A percentile compares a stretch with the other conserved stretches of the same genome.
phyloP scores from a whole-genome alignment of 2,888 invertebrate species.

The Adelognathus sp. region DNA sequence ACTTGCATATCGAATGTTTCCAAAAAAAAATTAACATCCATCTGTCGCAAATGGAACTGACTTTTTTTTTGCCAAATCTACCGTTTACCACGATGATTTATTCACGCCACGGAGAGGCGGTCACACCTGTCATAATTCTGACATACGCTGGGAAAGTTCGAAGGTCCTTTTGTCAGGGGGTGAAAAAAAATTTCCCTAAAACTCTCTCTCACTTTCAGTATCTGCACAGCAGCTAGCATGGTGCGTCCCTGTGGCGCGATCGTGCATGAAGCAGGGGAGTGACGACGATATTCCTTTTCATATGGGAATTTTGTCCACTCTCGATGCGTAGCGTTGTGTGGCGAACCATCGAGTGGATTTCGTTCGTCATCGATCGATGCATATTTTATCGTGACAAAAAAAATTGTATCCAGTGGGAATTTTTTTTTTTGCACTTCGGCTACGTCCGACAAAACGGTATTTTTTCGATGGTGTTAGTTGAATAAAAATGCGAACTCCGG shows the following conservation, averaged over 20 bases:
- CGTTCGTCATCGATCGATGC: neutral
- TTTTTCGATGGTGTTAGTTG: too few relatives aligned
- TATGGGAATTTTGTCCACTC: constrained; percentile 18
- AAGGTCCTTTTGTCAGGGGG: constrained; percentile 21
- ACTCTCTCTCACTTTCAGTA: neutral
- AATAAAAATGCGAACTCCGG: too few relatives aligned
- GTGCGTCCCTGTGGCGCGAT: constrained; percentile 3
- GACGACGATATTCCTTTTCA: constrained; percentile 22
- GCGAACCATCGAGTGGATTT: neutral
- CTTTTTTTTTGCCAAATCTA: neutral
- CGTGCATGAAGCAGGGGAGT: constrained; percentile 22
- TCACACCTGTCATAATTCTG: constrained; percentile 25
- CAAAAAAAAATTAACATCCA: neutral
- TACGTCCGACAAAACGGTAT: too few relatives aligned
- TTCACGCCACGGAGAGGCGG: constrained; percentile 22
- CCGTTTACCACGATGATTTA: constrained; percentile 18
- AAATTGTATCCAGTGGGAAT: neutral
- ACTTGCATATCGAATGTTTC: neutral
- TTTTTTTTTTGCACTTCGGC: too few relatives aligned
- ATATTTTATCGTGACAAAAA: neutral
- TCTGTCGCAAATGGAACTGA: neutral
- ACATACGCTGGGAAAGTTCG: constrained; percentile 9
- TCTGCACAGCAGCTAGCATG: neutral
- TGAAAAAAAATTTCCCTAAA: constrained; percentile 38
- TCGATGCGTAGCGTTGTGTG: neutral